A percentile compares a stretch with the other conserved stretches of the same genome.
These are phyloP conservation scores for Drosophila leonis DNA, from an alignment of 2,888 invertebrate genomes.

Conservation along the genomic window DNA sequence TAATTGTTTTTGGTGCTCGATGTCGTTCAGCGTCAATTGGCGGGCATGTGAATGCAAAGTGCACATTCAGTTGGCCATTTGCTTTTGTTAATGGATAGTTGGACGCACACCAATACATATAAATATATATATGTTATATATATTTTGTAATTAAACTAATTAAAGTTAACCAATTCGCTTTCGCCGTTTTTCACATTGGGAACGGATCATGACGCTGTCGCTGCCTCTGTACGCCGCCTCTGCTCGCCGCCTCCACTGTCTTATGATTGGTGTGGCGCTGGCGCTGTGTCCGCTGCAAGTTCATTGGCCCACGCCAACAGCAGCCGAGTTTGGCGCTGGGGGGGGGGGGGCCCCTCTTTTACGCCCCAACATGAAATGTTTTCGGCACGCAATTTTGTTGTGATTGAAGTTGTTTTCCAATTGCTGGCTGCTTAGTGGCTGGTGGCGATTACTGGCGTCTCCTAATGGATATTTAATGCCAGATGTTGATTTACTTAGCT, in stretches of 20 bases:
- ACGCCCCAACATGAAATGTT: conserved; percentile 55
- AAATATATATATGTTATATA: background rate
- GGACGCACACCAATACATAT: background rate
- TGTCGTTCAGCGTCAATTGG: conserved; percentile 17
- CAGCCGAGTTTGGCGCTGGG: conserved; percentile 18
- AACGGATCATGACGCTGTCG: conserved; percentile 39
- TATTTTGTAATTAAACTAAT: conserved; percentile 71
- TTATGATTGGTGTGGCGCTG: conserved; percentile 54
- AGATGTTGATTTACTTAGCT: background rate
- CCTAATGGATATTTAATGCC: conserved; percentile 10
- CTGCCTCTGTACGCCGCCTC: background rate
- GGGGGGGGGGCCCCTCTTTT: no score
- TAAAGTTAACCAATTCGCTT: conserved; percentile 72
- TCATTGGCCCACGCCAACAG: conserved; percentile 44
- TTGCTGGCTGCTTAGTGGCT: conserved; percentile 12
- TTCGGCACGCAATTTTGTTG: conserved; percentile 62
- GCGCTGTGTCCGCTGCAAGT: conserved; percentile 44
- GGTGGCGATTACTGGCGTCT: conserved; percentile 13
- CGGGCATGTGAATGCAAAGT: conserved; percentile 39
- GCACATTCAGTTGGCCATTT: conserved; percentile 30
- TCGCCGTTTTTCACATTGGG: conserved; percentile 49
- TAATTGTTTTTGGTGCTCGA: conserved; percentile 28
- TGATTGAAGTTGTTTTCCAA: conserved; percentile 32
- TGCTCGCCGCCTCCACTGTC: conserved; percentile 6
- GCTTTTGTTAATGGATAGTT: conserved; percentile 18